phyloP scores from a whole-genome alignment of 2,888 invertebrate species.

The Torymus texanus region DNA sequence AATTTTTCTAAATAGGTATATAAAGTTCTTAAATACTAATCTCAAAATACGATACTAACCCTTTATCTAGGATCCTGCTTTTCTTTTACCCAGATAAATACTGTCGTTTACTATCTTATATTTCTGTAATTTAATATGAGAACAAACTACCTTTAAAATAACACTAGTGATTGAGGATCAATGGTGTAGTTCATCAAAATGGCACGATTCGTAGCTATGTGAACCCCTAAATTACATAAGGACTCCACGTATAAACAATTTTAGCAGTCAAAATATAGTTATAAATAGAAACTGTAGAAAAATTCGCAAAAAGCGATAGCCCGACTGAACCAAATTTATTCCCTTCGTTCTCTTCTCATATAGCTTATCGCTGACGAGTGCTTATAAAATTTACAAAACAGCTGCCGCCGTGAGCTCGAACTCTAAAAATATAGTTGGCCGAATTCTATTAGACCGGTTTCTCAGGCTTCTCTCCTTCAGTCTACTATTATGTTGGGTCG shows the following conservation, averaged over 20 bases:
- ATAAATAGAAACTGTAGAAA: constrained; percentile 48
- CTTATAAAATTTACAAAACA: constrained; percentile 25
- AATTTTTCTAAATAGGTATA: too few species aligned
- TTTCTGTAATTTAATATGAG: too few species aligned
- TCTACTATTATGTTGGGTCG: constrained; percentile 20
- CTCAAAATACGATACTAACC: too few species aligned
- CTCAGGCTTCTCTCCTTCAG: background rate
- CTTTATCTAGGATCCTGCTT: too few species aligned
- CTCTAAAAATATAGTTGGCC: constrained; percentile 64
- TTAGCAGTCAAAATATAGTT: constrained; percentile 18
- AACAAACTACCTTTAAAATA: too few species aligned
- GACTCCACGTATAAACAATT: background rate
- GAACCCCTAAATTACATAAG: too few species aligned
- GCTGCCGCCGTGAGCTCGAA: constrained; percentile 47
- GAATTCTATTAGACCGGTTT: constrained; percentile 68
- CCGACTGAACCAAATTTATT: constrained; percentile 38
- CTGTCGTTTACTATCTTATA: too few species aligned
- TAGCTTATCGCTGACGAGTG: constrained; percentile 10
- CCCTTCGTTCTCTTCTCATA: background rate
- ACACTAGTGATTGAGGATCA: too few species aligned
- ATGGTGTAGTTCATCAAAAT: too few species aligned
- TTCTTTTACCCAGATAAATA: too few species aligned
- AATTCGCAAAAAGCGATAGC: constrained; percentile 42
- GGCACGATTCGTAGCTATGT: too few species aligned
- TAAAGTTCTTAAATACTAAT: too few species aligned